A percentile compares a stretch with the other conserved stretches of the same genome.
Conservation (phyloP, 35 echinoderm and acorn worm species). For the Lytechinus pictus region DNA sequence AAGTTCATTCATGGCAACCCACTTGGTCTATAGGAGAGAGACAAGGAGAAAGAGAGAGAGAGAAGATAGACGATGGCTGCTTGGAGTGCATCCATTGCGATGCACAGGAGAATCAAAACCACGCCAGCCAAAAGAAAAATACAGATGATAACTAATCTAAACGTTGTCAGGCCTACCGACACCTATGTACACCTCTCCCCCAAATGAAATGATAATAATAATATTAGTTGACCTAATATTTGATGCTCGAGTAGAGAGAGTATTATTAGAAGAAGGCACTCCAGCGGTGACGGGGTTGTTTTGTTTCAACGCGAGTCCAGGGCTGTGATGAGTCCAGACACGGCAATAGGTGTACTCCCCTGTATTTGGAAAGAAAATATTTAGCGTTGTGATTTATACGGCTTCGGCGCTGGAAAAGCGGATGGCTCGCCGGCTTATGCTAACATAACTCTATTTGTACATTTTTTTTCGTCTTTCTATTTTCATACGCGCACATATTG, state of each 20-base stretch:
- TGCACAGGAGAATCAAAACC: slow-evolving; percentile 33
- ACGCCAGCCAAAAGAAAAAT: slow-evolving; percentile 5
- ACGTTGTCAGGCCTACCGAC: slow-evolving; percentile 45
- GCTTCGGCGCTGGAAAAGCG: slow-evolving; percentile 51
- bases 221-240: slow-evolving; percentile 57
- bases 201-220: slow-evolving; percentile 56
- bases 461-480: slow-evolving; percentile 54
- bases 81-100: background rate
- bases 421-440: slow-evolving; percentile 47
- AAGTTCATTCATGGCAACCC: slow-evolving; percentile 9
- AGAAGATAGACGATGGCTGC: background rate
- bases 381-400: slow-evolving; percentile 59
- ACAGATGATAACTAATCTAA: slow-evolving; percentile 43
- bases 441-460: slow-evolving; percentile 54
- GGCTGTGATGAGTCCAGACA: background rate
- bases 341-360: slow-evolving; percentile 26
- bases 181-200: slow-evolving; percentile 40
- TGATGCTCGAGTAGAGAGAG: slow-evolving; percentile 50
- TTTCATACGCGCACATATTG: slow-evolving; percentile 47
- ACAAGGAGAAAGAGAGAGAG: background rate
- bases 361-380: slow-evolving; percentile 54
- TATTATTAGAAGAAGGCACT: slow-evolving; percentile 47
- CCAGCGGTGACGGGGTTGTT: background rate
- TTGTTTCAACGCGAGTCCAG: slow-evolving; percentile 42
- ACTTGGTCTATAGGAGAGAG: background rate